Base-by-base conservation (phyloP, 2,797 vertebrate species). In the Syndactyla subalaris region DNA sequence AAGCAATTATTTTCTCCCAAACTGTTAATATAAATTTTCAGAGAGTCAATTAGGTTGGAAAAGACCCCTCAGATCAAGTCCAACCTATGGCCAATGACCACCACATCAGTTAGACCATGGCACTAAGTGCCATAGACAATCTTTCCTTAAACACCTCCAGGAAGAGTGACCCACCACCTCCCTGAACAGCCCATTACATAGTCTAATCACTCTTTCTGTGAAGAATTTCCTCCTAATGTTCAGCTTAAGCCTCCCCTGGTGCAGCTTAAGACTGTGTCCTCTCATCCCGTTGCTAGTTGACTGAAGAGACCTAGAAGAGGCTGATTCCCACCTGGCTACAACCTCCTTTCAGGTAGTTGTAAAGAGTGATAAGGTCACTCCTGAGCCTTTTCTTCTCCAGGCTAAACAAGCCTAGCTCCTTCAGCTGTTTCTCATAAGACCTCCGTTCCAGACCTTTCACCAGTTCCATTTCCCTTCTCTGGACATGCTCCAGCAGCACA, bases 391-490 rank as follows among this genome's bases (percentile, higher is more conserved):
- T 76, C 51, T 45, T 46, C 46, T 46, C 29, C 46, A 46, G 52
- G 23, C 8, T 23, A 3, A 68, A 22, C 54, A 23, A 2, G n/a
- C 26, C 38, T 62, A 59, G 72, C 27, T 67, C 32, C 45, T 46
- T 45, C 27, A 36, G 54, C 46, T 29, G 23, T 29, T n/a, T 27
- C 54, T 43, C 15, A 13, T 1, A n/a, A 11, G 14, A 7, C 38
- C 23, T 9, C 27, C 12, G 14, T 32, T 75, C 45, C 54, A 32
- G 9, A 43, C 12, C 22, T 12, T 67, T 32, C 17, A 1, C 22
- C 36, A 58, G 27, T 36, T 58, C 10, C 0, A 0, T 2, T 45
- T 16, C 7, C 39, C 24, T 46, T 46, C 45, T 39, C 59, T 59
- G 68, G 61, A 73, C 61, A 6, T 0, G 0, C 15, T 79, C 16